A percentile compares a stretch with the other conserved stretches of the same genome.
These are phyloP conservation scores for Xiphophorus hellerii DNA, from an alignment of 2,113 vertebrate species.

Conservation along the genomic window DNA sequence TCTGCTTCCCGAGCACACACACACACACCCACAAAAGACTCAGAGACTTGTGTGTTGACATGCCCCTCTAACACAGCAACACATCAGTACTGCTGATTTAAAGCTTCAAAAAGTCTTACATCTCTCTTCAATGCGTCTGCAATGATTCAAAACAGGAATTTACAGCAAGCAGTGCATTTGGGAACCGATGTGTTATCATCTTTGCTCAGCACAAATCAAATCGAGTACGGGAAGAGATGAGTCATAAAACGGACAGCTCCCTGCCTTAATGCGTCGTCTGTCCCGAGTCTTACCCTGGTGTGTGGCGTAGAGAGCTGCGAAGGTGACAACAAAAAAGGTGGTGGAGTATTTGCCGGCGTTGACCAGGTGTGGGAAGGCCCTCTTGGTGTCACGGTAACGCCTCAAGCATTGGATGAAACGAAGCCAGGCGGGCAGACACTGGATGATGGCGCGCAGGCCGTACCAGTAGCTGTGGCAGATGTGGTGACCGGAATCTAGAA, in stretches of 20 bases:
- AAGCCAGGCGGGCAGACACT: slow-evolving; percentile 98
- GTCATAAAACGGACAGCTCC: background rate
- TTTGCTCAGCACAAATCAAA: slow-evolving; percentile 1
- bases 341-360: slow-evolving; percentile 99
- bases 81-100: background rate
- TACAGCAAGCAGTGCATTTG: background rate
- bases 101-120: background rate
- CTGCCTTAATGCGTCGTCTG: background rate
- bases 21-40: slow-evolving; percentile 14
- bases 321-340: slow-evolving; percentile 98
- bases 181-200: background rate
- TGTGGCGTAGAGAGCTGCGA: slow-evolving; percentile 92
- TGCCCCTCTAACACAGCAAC: slow-evolving; percentile 11
- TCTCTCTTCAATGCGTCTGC: background rate
- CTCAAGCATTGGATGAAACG: slow-evolving; percentile 98
- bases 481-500: slow-evolving; percentile 38
- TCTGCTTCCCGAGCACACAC: slow-evolving; percentile 35
- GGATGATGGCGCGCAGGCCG: slow-evolving; percentile 94
- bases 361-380: slow-evolving; percentile 96
- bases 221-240: background rate
- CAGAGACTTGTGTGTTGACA: slow-evolving; percentile 24
- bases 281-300: slow-evolving; percentile 87
- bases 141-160: slow-evolving; percentile 4
- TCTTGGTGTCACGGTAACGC: slow-evolving; percentile 96
- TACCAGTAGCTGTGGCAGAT: slow-evolving; percentile 93